phyloP scores from a whole-genome alignment of 23 tunicate genomes.

The Corella eumyota region DNA sequence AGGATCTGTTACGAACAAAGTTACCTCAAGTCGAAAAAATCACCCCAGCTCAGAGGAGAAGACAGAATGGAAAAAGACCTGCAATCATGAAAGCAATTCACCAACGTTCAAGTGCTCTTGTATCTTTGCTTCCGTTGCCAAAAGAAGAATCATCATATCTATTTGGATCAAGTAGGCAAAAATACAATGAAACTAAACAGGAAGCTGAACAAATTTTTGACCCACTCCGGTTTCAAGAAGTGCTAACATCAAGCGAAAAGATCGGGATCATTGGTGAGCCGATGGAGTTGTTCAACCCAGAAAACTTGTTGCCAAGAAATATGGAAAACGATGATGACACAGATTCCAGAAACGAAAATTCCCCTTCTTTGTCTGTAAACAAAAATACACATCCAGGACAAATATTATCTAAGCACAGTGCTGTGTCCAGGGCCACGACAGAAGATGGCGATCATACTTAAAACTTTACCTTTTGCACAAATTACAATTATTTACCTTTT shows the following conservation, averaged over 20 bases:
- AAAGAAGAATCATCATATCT: slow-evolving; percentile 57
- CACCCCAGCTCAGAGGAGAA: slow-evolving; percentile 66
- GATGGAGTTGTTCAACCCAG: slow-evolving; percentile 53
- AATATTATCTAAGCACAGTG: slow-evolving; percentile 4
- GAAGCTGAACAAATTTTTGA: background rate
- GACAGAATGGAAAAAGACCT: slow-evolving; percentile 57
- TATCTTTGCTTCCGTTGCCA: slow-evolving; percentile 69
- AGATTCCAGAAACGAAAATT: slow-evolving; percentile 25
- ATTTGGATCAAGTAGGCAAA: slow-evolving; percentile 6
- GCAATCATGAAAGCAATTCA: slow-evolving; percentile 70
- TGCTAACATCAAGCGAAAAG: slow-evolving; percentile 9
- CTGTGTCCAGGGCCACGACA: slow-evolving; percentile 1
- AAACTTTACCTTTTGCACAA: too few species aligned
- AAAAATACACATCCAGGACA: slow-evolving; percentile 1
- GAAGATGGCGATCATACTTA: too few species aligned
- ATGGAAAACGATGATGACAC: slow-evolving; percentile 59
- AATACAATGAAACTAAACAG: background rate
- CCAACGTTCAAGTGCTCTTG: slow-evolving; percentile 63
- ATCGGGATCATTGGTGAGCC: slow-evolving; percentile 86
- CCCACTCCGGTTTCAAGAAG: background rate
- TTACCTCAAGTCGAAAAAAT: slow-evolving; percentile 48
- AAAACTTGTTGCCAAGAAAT: slow-evolving; percentile 45
- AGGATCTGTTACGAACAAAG: slow-evolving; percentile 41
- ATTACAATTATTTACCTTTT: too few species aligned
- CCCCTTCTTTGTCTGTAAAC: background rate